Percentiles rank a stretch among this genome's conserved stretches.
Conservation (phyloP, 1,140 invertebrate species). For the Nephila pilipes region DNA sequence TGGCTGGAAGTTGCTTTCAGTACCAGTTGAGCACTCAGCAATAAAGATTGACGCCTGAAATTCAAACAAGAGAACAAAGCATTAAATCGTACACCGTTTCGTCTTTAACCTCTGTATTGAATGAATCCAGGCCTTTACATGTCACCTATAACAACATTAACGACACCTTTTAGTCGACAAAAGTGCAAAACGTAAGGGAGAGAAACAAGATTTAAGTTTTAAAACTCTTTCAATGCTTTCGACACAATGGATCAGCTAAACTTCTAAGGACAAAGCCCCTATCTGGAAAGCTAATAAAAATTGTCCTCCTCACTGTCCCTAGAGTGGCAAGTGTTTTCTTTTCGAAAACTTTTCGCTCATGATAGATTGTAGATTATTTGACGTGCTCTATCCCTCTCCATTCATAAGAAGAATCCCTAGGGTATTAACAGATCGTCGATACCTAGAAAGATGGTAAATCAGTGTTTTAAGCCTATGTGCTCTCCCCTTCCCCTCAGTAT, state of each 20-base stretch:
- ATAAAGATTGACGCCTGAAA: not conserved
- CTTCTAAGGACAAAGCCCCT: conserved; percentile 70
- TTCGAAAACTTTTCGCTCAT: conserved; percentile 69
- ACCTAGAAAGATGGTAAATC: conserved; percentile 66
- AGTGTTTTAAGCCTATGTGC: conserved; percentile 68
- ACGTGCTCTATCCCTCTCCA: conserved; percentile 68
- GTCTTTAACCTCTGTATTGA: not conserved
- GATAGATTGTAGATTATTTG: conserved; percentile 73
- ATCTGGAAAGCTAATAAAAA: conserved; percentile 75
- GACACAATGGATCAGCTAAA: conserved; percentile 71
- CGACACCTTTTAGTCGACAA: conserved; percentile 29
- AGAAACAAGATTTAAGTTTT: conserved; percentile 71
- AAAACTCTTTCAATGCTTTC: conserved; percentile 69
- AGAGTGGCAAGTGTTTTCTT: conserved; percentile 69
- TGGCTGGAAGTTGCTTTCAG: not conserved
- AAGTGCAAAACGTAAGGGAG: conserved; percentile 39
- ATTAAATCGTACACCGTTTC: not conserved
- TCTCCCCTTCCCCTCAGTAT: not conserved
- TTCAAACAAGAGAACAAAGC: conserved; percentile 11
- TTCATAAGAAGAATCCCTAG: conserved; percentile 67
- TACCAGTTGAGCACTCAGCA: not conserved
- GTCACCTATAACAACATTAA: conserved; percentile 45
- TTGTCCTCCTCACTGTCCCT: conserved; percentile 56
- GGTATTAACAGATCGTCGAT: conserved; percentile 72
- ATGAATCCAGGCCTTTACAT: not conserved